A percentile compares a stretch with the other conserved stretches of the same genome.
These are phyloP conservation scores for Myotis planiceps DNA, from an alignment of 2,797 vertebrate genomes.

Conservation along the genomic window DNA sequence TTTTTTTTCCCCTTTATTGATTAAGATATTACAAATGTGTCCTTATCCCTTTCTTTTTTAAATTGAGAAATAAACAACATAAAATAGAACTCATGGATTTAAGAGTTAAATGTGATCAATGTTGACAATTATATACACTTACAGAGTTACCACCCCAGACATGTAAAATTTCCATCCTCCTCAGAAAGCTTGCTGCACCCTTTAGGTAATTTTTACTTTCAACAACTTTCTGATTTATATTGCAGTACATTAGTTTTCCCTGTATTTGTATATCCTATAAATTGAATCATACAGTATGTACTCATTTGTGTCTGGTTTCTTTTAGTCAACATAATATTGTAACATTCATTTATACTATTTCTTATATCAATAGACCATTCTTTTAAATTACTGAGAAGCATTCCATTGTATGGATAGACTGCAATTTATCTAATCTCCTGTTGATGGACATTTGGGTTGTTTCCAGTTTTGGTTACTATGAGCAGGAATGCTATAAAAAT, in stretches of 20 bases:
- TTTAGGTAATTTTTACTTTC: neutral
- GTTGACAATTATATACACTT: neutral
- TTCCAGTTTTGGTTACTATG: neutral
- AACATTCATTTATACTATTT: neutral
- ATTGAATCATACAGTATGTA: neutral
- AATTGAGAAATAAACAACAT: neutral
- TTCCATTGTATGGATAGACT: neutral
- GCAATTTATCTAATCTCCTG: neutral
- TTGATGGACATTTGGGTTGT: neutral
- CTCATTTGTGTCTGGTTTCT: neutral
- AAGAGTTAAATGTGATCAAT: neutral
- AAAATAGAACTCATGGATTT: neutral
- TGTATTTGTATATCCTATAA: neutral
- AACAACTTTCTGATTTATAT: neutral
- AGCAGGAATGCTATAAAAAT: neutral
- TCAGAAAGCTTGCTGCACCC: neutral
- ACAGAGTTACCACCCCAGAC: neutral
- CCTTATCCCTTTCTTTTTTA: neutral
- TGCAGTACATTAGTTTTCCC: neutral
- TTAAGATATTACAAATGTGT: too few relatives aligned
- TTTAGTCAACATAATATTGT: neutral
- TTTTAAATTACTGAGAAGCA: neutral
- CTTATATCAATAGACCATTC: neutral
- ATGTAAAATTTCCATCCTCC: neutral
- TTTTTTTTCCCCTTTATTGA: too few relatives aligned